Percentiles rank a stretch among this genome's conserved stretches.
Evolutionary conservation across 2,888 invertebrate species (phyloP).

Genomic region (Minunthozetes semirufus): DNA sequence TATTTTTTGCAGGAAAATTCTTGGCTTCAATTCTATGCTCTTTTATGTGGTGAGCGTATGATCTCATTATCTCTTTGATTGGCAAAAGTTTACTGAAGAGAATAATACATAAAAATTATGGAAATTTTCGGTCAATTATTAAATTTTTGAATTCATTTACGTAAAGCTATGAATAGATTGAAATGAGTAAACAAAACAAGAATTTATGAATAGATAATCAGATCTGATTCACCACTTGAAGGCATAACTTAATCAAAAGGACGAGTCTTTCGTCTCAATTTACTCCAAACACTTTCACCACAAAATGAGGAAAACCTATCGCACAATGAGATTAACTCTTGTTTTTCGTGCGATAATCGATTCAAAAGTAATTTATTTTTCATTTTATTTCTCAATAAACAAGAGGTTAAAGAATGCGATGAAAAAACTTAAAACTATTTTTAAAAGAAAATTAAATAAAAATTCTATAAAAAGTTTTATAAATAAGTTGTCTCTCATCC

Average conservation of each 20-base stretch:
- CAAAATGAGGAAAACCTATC: constrained; percentile 8
- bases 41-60: neutral
- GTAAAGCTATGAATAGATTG: neutral
- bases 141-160: neutral
- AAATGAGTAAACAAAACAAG: constrained; percentile 16
- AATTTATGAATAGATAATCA: constrained; percentile 23
- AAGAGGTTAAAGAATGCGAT: neutral
- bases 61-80: neutral
- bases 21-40: no score
- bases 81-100: neutral
- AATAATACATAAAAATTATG: neutral
- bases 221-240: neutral
- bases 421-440: neutral
- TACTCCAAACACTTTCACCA: constrained; percentile 1
- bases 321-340: neutral
- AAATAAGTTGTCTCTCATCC: neutral
- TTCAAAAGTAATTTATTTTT: neutral
- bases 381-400: neutral
- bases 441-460: neutral
- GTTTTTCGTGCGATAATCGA: neutral
- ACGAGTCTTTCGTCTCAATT: no score
- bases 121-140: neutral
- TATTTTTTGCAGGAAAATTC: no score
- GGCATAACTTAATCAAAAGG: constrained; percentile 14
- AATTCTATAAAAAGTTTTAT: neutral